These are phyloP conservation scores for Poecilia velifera DNA, from an alignment of 2,797 vertebrate species.

Conservation along the genomic window DNA sequence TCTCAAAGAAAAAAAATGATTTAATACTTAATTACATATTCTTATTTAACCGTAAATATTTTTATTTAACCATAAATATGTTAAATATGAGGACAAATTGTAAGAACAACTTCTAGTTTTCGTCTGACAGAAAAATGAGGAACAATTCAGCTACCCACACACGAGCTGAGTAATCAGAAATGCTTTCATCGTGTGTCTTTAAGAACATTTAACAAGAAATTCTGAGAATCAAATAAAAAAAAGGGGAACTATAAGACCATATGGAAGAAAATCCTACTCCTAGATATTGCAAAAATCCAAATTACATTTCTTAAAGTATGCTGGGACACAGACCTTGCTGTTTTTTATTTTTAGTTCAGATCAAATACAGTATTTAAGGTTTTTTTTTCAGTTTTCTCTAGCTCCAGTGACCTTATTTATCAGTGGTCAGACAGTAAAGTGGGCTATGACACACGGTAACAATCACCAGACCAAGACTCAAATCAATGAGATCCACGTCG, in stretches of 20 bases:
- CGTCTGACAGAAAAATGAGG: conserved; percentile 30
- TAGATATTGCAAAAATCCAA: not conserved
- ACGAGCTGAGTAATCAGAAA: conserved; percentile 20
- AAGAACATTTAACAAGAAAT: not conserved
- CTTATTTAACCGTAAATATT: not conserved
- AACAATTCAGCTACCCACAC: conserved; percentile 24
- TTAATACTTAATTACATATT: not conserved
- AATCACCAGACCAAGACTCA: no score
- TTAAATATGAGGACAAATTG: not conserved
- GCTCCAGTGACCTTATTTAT: no score
- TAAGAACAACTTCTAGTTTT: not conserved
- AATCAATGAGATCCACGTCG: no score
- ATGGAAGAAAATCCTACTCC: not conserved
- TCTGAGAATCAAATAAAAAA: not conserved
- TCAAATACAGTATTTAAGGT: no score
- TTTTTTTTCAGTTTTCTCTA: no score
- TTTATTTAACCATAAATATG: not conserved
- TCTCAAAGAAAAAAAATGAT: not conserved
- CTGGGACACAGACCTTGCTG: no score
- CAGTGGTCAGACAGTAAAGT: no score
- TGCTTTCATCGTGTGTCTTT: not conserved
- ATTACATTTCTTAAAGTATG: not conserved
- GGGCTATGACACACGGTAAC: no score
- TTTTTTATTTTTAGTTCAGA: no score
- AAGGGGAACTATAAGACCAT: not conserved